These are phyloP conservation scores for Drosophila funebris DNA, from an alignment of 1,140 invertebrate genomes.

Conservation along the genomic window DNA sequence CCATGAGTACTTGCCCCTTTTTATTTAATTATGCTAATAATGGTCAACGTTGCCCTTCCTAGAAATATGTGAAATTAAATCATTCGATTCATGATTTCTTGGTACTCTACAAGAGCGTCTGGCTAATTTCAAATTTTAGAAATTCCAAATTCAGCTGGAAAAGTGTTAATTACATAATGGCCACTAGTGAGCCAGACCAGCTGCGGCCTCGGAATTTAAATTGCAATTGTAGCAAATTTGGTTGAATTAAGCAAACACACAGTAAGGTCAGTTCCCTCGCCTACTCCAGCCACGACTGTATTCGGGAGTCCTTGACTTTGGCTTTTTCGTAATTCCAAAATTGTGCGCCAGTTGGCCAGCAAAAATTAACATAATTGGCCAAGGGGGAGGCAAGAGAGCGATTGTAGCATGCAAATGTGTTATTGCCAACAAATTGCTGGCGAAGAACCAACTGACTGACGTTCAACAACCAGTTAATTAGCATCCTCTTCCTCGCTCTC, in stretches of 20 bases:
- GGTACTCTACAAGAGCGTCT: neutral
- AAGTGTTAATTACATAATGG: conserved; percentile 33
- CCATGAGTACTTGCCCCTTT: too few relatives aligned
- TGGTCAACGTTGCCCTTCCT: too few relatives aligned
- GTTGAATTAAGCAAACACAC: conserved; percentile 38
- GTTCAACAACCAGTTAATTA: conserved; percentile 49
- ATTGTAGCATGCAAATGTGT: conserved; percentile 53
- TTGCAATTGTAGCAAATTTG: conserved; percentile 69
- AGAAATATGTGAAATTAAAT: too few relatives aligned
- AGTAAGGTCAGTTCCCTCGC: conserved; percentile 27
- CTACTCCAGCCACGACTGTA: too few relatives aligned
- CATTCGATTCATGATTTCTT: neutral
- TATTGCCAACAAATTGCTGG: neutral
- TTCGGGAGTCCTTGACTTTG: conserved; percentile 57
- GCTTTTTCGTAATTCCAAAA: conserved; percentile 63
- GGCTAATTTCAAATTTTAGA: neutral
- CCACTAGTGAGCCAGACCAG: conserved; percentile 1
- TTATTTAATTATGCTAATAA: too few relatives aligned
- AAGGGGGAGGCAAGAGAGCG: neutral
- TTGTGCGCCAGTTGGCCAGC: conserved; percentile 58
- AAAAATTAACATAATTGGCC: conserved; percentile 71
- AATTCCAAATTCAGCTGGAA: neutral
- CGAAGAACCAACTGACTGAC: conserved; percentile 1
- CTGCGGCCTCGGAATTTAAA: conserved; percentile 48
- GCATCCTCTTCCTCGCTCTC: neutral